Evolutionary conservation across 2,797 vertebrate genomes (phyloP), one percentile per base, ranked within the genome.

Genomic region (Gastrophryne carolinensis): DNA sequence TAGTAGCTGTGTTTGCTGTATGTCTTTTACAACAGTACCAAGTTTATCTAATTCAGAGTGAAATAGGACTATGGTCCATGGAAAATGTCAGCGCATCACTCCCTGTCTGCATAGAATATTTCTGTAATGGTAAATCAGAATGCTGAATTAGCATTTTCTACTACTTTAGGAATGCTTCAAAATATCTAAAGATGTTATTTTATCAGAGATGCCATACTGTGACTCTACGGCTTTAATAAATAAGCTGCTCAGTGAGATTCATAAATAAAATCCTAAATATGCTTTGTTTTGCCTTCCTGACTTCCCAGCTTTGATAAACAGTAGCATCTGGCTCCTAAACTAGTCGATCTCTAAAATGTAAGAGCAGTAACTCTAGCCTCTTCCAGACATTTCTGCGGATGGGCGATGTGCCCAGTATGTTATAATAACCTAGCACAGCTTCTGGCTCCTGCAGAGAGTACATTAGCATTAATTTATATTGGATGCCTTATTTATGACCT

Each of bases 381-480:
- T 84, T 79, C 52, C 74, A 86, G 85, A 87, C 85, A 81, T 81
- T 84, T 78, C 81, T 82, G 86, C 82, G 76, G 79, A 82, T 79
- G 83, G 87, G 85, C 84, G 78, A 58, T 35, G 78, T 79, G 85
- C 86, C 88, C 86, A 84, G 82, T 67, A 56, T 56, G 80, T 81
- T 83, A 75, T 83, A 87, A 87, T 79, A 85, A 87, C 84, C 85
- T 82, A 78, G 83, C 83, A 85, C 86, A 82, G 82, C 83, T 83
- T 84, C 76, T 86, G 86, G 80, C 82, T 88, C 79, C 61, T 76
- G 49, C 75, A 82, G 80, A 61, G 78, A 86, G 80, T 84, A 86
- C 84, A 87, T 86, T 86, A 87, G 85, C 84, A 84, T 88, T 84
- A 86, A 87, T 81, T 85, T 86, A 84, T 84, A 83, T 83, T 78